Base-by-base conservation (phyloP, 2,113 vertebrate species). In the Peromyscus californicus region DNA sequence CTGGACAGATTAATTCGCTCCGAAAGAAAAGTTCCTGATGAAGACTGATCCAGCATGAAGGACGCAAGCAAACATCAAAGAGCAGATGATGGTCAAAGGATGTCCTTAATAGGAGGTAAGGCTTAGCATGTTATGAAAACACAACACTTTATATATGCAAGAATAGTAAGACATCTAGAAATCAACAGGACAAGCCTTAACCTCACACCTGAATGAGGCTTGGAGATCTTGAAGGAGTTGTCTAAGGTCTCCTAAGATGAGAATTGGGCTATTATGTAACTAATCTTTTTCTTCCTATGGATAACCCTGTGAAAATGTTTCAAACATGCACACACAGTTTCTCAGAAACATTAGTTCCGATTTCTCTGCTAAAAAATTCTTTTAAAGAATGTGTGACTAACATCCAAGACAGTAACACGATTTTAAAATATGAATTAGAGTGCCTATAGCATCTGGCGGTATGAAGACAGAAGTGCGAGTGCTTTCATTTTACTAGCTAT, bases 391-490 rank as follows among this genome's bases (percentile, higher is more conserved):
- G 65, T 97, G 67, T 94, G 90, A 92, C 70, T 95, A 86, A 86
- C 61, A 96, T 87, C 75, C 96, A 95, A 91, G 54, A 95, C 70
- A 61, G 80, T 76, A 93, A 79, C 72, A 89, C 1, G 4, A 74
- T 97, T 97, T 97, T 94, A 93, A 96, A 51, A 94, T 93, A 83
- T 94, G 96, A 96, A 93, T 96, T 72, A 61, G 36, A 91, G 70
- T 59, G 31, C 39, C 57, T 89, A 97, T 96, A 92, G 57, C 94
- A 97, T 94, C 96, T 97, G 94, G 76, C 90, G 95, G 61, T 76
- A 94, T 94, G 86, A 95, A 96, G 96, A 96, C 91, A 90, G 94
- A 97, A 80, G 36, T 69, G 57, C 80, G 54, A 95, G 88, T 94
- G 54, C 51, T 96, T 94, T 94, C 29, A 96, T 95, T 97, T 97